These are phyloP conservation scores for Heliconius himera DNA, from an alignment of 1,140 invertebrate species.

Conservation along the genomic window DNA sequence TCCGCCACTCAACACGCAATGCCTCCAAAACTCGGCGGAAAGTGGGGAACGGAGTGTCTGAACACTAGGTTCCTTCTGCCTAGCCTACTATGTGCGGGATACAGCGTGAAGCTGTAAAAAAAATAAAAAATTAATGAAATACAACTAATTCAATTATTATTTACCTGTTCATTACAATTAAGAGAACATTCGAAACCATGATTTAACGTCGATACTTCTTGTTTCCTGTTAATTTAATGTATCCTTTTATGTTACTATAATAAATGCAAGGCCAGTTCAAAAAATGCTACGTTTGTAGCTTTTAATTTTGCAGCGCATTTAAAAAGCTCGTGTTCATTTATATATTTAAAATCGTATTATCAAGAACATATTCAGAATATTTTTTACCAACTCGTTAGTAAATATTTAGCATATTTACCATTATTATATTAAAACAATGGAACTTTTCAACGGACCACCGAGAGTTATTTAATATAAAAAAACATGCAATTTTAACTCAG, in stretches of 20 bases:
- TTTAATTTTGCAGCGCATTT: neutral
- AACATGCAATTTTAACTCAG: neutral
- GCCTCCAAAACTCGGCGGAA: too few species aligned
- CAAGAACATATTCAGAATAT: neutral
- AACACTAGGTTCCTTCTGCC: too few species aligned
- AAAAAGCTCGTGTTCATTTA: neutral
- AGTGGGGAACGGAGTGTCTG: too few species aligned
- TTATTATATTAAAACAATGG: neutral
- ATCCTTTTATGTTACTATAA: neutral
- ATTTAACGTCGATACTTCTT: neutral
- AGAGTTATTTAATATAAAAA: neutral
- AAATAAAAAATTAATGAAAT: too few species aligned
- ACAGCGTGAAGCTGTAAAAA: too few species aligned
- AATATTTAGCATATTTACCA: neutral
- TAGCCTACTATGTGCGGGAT: too few species aligned
- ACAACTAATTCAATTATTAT: too few species aligned
- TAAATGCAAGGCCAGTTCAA: neutral
- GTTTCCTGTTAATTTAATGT: neutral
- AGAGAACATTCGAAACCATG: neutral
- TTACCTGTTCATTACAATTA: neutral
- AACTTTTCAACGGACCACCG: neutral
- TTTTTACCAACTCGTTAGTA: neutral
- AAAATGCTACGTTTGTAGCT: neutral
- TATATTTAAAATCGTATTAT: neutral
- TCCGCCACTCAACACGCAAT: too few species aligned